Evolutionary conservation across 2,113 vertebrate genomes (phyloP).

Genomic region (Dasyprocta punctata): DNA sequence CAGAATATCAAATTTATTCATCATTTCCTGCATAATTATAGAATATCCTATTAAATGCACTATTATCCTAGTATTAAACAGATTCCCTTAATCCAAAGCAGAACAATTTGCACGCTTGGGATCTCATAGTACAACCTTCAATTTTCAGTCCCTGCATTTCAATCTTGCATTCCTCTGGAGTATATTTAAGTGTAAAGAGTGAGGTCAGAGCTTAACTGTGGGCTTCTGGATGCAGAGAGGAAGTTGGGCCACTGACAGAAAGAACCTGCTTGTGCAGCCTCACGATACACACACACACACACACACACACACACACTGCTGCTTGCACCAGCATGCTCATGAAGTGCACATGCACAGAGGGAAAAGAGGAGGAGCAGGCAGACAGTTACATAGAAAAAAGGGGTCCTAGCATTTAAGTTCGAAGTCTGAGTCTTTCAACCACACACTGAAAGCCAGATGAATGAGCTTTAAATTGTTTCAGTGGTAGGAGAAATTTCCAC

Average conservation of each 20-base stretch:
- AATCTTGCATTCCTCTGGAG: neutral
- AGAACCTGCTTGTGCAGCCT: neutral
- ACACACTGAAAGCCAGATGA: neutral
- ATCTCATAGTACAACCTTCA: neutral
- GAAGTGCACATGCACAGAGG: neutral
- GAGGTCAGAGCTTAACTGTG: neutral
- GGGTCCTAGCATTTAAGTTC: neutral
- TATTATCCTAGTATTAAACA: neutral
- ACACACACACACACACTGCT: accelerated
- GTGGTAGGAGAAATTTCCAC: neutral
- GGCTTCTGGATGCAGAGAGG: neutral
- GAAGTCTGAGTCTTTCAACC: neutral
- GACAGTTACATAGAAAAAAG: neutral
- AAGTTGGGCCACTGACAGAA: neutral
- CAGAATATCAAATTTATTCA: neutral
- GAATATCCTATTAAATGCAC: neutral
- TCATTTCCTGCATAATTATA: neutral
- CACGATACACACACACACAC: neutral
- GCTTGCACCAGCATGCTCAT: neutral
- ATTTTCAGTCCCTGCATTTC: neutral
- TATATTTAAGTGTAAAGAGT: neutral
- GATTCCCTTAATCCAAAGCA: neutral
- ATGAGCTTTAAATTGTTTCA: neutral
- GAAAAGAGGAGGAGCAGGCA: neutral
- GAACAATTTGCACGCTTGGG: neutral